Evolutionary conservation across 2,797 vertebrate species (phyloP).

Genomic region (Muscicapa comitata): DNA sequence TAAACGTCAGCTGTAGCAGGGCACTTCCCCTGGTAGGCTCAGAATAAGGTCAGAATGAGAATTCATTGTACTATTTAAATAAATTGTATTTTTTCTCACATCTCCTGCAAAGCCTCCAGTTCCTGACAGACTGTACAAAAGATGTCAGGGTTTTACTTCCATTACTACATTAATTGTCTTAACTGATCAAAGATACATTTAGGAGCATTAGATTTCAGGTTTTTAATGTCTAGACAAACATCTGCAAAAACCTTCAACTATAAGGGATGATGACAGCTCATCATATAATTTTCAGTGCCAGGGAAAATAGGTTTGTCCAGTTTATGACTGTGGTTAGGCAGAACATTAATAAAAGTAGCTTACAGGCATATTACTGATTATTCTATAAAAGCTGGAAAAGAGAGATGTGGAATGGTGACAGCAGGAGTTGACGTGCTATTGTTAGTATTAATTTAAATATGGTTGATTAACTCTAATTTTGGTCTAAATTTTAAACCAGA

Average conservation of each 20-base stretch:
- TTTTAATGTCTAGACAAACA: background rate
- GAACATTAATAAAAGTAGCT: background rate
- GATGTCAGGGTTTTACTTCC: background rate
- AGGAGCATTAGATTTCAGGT: background rate
- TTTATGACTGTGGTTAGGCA: background rate
- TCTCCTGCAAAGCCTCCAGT: background rate
- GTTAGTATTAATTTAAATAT: background rate
- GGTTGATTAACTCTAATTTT: background rate
- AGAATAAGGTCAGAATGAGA: background rate
- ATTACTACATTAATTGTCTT: background rate
- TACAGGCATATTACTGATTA: background rate
- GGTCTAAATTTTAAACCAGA: background rate
- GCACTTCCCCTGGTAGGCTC: background rate
- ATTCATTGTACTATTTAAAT: background rate
- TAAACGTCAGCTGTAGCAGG: background rate
- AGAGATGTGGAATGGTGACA: background rate
- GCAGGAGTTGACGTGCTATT: background rate
- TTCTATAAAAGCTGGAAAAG: background rate
- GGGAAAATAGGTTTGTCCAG: background rate
- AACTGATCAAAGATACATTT: background rate
- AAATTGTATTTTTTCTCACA: background rate
- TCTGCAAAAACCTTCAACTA: background rate
- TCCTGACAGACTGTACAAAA: background rate
- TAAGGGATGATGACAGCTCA: background rate
- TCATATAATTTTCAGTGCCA: background rate